Evolutionary conservation across 2,888 invertebrate genomes (phyloP).

Genomic region (Leptopilina drosophilae): DNA sequence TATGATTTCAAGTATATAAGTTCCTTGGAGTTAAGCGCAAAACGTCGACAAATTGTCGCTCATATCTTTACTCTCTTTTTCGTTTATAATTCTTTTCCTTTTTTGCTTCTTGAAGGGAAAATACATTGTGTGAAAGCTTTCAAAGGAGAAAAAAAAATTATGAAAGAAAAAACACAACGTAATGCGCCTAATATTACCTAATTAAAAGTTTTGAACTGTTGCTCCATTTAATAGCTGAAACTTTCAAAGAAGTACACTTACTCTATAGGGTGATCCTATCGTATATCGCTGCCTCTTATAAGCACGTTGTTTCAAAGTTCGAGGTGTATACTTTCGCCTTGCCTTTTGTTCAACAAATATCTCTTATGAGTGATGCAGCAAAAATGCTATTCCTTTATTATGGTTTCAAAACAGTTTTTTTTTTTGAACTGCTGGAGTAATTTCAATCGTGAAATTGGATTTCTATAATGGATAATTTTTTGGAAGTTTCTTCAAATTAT

Average conservation of each 20-base stretch:
- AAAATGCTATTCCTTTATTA: background rate
- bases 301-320: conserved; percentile 33
- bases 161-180: conserved; percentile 2
- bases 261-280: conserved; percentile 28
- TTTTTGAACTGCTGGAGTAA: background rate
- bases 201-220: conserved; percentile 37
- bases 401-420: background rate
- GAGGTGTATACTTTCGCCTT: conserved; percentile 21
- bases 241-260: conserved; percentile 33
- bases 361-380: background rate
- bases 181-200: conserved; percentile 37
- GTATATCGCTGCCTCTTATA: conserved; percentile 30
- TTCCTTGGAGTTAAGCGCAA: background rate
- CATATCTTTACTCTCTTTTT: no score
- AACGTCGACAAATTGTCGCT: conserved; percentile 7
- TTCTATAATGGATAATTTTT: background rate
- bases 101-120: background rate
- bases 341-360: conserved; percentile 14
- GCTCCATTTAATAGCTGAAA: conserved; percentile 38
- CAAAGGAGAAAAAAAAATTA: background rate
- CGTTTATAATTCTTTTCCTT: no score
- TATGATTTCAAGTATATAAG: conserved; percentile 18
- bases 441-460: background rate
- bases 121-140: conserved; percentile 11
- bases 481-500: background rate